Evolutionary conservation across 2,113 vertebrate species (phyloP).

Genomic region (Origma solitaria): DNA sequence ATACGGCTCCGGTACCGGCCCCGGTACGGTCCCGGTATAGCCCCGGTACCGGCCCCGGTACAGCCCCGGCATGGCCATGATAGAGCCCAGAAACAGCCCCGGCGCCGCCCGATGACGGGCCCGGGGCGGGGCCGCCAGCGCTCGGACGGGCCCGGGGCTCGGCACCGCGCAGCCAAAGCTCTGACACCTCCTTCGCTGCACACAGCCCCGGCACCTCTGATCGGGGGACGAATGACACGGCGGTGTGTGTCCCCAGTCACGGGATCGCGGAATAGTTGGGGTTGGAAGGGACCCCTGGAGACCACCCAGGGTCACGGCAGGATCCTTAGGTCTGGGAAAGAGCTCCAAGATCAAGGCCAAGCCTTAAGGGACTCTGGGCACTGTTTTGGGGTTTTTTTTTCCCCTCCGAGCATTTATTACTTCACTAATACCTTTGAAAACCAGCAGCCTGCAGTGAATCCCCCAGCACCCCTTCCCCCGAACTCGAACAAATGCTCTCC

Average conservation of each 20-base stretch:
- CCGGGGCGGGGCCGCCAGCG: background rate
- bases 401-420: rapidly evolving
- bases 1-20: too few relatives aligned
- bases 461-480: background rate
- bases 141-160: background rate
- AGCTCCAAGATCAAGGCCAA: background rate
- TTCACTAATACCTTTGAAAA: background rate
- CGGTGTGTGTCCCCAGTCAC: rapidly evolving
- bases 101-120: background rate
- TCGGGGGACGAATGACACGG: background rate
- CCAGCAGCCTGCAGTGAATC: background rate
- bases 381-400: background rate
- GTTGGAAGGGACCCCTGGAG: background rate
- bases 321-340: background rate
- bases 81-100: background rate
- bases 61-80: too few relatives aligned
- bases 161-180: rapidly evolving
- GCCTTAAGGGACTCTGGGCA: background rate
- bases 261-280: rapidly evolving
- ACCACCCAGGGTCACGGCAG: background rate
- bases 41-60: too few relatives aligned
- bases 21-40: background rate
- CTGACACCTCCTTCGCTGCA: rapidly evolving
- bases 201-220: rapidly evolving
- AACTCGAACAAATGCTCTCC: background rate